Percentiles rank a stretch among this genome's conserved stretches.
Conservation (phyloP, 2,797 vertebrate species). For the Fistularia tabacaria region DNA sequence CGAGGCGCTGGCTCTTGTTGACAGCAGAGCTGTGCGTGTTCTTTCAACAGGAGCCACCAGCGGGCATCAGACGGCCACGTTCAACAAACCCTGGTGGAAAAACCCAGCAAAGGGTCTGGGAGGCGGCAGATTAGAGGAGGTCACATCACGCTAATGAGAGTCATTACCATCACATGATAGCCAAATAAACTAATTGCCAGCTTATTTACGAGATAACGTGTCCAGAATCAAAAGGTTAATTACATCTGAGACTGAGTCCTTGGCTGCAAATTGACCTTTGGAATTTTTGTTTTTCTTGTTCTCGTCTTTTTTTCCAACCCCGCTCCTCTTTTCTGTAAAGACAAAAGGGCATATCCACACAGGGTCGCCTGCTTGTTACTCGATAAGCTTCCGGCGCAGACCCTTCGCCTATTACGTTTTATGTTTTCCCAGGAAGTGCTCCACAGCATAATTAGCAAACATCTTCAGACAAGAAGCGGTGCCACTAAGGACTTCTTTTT, state of each 20-base stretch:
- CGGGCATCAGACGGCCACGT: constrained; percentile 44
- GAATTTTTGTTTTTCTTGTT: constrained; percentile 46
- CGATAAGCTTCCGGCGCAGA: constrained; percentile 92
- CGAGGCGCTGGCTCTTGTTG: constrained; percentile 41
- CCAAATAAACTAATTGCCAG: constrained; percentile 76
- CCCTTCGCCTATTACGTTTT: constrained; percentile 84
- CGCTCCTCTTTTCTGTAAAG: constrained; percentile 9
- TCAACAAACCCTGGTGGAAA: constrained; percentile 36
- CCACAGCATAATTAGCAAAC: constrained; percentile 97
- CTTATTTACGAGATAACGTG: constrained; percentile 69
- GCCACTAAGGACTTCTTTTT: constrained; percentile 81
- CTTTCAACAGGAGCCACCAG: constrained; percentile 41
- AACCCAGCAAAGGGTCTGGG: constrained; percentile 52
- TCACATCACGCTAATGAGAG: constrained; percentile 77
- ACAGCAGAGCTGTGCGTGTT: constrained; percentile 13
- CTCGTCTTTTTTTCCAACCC: constrained; percentile 25
- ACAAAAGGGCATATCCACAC: constrained; percentile 80
- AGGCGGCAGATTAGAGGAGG: constrained; percentile 72
- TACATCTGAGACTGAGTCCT: constrained; percentile 74
- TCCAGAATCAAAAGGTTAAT: constrained; percentile 81
- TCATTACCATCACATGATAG: constrained; percentile 75
- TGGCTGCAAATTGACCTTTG: constrained; percentile 78
- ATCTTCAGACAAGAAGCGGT: constrained; percentile 93
- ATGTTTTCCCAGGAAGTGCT: constrained; percentile 81
- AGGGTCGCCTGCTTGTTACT: constrained; percentile 85